Percentiles rank a stretch among this genome's conserved stretches.
Conservation (phyloP, 2,797 vertebrate genomes). For the Brachyalestes nurse region DNA sequence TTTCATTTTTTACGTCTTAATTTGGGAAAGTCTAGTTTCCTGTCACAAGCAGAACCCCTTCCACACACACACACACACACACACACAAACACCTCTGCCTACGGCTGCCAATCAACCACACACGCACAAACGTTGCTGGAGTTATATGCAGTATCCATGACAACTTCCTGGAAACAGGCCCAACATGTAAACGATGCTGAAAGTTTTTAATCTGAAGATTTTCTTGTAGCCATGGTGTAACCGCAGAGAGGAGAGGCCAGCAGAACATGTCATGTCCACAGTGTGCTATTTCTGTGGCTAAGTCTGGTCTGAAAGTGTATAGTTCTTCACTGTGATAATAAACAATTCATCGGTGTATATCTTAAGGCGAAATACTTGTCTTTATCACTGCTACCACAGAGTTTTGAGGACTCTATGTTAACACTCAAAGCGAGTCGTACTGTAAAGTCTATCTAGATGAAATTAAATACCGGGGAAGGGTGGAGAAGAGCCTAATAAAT, state of each 20-base stretch:
- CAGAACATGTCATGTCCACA: not conserved
- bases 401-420: not conserved
- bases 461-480: not conserved
- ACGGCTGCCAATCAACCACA: conserved; percentile 4
- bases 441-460: not conserved
- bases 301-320: not conserved
- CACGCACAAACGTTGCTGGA: not conserved
- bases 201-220: conserved; percentile 10
- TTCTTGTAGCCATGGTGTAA: not conserved
- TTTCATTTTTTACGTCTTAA: not conserved
- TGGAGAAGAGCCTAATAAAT: not conserved
- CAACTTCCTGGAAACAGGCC: conserved; percentile 16
- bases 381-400: not conserved
- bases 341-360: not conserved
- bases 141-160: conserved; percentile 13
- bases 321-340: no score
- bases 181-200: not conserved
- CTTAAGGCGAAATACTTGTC: not conserved
- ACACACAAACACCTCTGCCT: not conserved
- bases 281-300: not conserved
- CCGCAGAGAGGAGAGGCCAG: not conserved
- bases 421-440: no score
- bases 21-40: not conserved
- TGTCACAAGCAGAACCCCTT: not conserved
- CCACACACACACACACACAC: not conserved